Evolutionary conservation across 2,888 invertebrate genomes (phyloP).

Genomic region (Drosophila paramelanica): DNA sequence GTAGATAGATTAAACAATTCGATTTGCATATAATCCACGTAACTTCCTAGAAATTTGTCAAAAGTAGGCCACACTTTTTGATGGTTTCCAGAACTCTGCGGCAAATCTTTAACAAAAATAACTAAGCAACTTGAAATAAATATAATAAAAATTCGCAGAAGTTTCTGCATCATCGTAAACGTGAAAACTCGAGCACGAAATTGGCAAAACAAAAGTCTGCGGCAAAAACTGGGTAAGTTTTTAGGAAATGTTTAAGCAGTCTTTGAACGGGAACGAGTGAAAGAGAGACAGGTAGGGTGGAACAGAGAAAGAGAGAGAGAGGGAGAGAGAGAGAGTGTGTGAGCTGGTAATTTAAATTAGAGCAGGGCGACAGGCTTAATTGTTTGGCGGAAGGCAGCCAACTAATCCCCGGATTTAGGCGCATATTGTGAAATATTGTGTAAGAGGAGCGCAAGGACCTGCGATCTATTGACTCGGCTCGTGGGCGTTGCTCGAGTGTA

Average conservation of each 20-base stretch:
- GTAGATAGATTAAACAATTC: background rate
- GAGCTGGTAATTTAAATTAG: slow-evolving; percentile 70
- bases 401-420: slow-evolving; percentile 71
- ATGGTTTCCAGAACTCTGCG: slow-evolving; percentile 23
- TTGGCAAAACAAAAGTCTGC: slow-evolving; percentile 47
- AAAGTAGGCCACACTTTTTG: slow-evolving; percentile 40
- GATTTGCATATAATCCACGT: background rate
- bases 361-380: slow-evolving; percentile 64
- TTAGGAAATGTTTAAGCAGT: slow-evolving; percentile 65
- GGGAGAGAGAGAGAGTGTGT: slow-evolving; percentile 4
- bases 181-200: slow-evolving; percentile 46
- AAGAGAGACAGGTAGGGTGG: background rate
- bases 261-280: slow-evolving; percentile 7
- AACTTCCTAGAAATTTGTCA: slow-evolving; percentile 21
- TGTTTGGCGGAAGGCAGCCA: slow-evolving; percentile 48
- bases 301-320: background rate
- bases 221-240: slow-evolving; percentile 72
- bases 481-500: slow-evolving; percentile 64
- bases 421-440: slow-evolving; percentile 74
- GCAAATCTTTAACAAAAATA: slow-evolving; percentile 4
- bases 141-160: slow-evolving; percentile 60
- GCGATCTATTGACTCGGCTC: slow-evolving; percentile 54
- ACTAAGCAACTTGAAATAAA: slow-evolving; percentile 9
- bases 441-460: slow-evolving; percentile 59
- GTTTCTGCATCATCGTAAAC: slow-evolving; percentile 55